Percentiles rank a stretch among this genome's conserved stretches.
Evolutionary conservation across 2,888 invertebrate genomes (phyloP).

Genomic region (Hymenopus coronatus): DNA sequence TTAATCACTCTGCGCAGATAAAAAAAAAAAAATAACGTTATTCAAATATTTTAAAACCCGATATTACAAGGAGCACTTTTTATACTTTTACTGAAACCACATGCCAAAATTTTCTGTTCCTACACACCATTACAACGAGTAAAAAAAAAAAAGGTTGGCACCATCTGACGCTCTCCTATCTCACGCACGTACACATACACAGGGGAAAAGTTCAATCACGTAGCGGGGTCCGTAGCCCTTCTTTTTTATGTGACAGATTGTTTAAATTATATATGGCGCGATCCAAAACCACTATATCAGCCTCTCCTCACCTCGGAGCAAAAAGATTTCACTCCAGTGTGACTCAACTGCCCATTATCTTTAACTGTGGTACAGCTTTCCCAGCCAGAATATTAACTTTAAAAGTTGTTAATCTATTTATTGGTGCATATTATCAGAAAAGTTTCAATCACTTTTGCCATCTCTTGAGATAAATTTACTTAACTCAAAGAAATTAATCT

Average conservation of each 20-base stretch:
- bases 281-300: neutral
- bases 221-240: neutral
- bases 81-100: neutral
- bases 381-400: neutral
- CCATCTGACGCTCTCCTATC: neutral
- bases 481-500: too few species aligned
- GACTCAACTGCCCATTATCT: neutral
- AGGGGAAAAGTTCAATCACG: neutral
- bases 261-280: neutral
- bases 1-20: neutral
- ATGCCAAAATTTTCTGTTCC: neutral
- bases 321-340: neutral
- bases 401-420: too few species aligned
- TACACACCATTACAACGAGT: neutral
- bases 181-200: neutral
- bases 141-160: neutral
- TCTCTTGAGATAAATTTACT: too few species aligned
- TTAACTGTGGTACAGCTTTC: neutral
- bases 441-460: too few species aligned
- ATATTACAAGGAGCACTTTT: neutral
- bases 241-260: neutral
- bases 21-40: neutral
- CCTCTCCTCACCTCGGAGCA: neutral
- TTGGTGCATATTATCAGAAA: too few species aligned
- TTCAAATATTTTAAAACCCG: neutral